Evolutionary conservation across 2,797 vertebrate genomes (phyloP), one percentile per base, ranked within the genome.

Genomic region (Tinamus major): DNA sequence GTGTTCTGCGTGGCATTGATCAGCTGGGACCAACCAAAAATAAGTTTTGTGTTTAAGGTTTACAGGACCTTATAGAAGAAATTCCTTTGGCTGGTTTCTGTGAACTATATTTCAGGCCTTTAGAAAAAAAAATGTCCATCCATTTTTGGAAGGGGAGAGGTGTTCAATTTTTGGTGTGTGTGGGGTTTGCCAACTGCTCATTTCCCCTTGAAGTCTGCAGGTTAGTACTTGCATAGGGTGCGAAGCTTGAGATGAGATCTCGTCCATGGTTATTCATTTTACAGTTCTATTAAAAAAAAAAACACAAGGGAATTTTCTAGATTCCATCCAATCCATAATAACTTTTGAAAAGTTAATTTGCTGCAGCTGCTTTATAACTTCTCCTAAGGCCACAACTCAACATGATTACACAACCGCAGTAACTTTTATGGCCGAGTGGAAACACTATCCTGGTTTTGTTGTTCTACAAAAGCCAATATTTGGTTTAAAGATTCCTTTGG

Each of bases 311-410:
- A 90, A 95, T 80, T 96, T 94, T 96, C 90, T 55, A 94, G 81
- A 94, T 96, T 96, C 92, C 79, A 89, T 93, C 92, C 90, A 87
- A 89, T 90, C 84, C 90, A 82, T 94, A 94, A 94, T 96, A 82
- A 94, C 91, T 90, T 94, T 85, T 93, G 95, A 94, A 87, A 93
- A 94, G 81, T 93, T 96, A 96, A 96, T 96, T 92, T 91, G 89
- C 92, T 94, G 92, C 96, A 96, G 94, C 96, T 96, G 94, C 94
- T 93, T 90, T 87, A 77, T 48, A 90, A 78, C 88, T 94, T 71
- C 81, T 96, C 95, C 93, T 94, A 89, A 96, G 93, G 94, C 92
- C 96, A 90, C 90, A 95, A 64, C 92, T 93, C 87, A 80, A 85
- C 88, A 89, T 53, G 92, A 93, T 96, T 96, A 94, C 94, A 96